phyloP scores from a whole-genome alignment of 1,140 invertebrate genomes.

The Pomacea maculata region DNA sequence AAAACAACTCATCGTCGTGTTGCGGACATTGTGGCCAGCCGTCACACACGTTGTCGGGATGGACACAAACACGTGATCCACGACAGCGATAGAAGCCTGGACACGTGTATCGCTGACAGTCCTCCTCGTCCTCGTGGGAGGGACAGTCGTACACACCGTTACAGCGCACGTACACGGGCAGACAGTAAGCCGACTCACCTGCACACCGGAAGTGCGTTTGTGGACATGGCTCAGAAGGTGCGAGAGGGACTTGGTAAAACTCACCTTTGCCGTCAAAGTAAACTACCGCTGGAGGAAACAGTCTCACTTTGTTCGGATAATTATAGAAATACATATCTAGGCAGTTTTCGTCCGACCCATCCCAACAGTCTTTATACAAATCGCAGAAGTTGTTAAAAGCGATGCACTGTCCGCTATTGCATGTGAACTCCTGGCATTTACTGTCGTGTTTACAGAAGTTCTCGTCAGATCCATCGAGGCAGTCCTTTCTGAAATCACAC shows the following conservation, averaged over 20 bases:
- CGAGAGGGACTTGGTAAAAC: neutral
- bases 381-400: neutral
- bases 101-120: conserved; percentile 6
- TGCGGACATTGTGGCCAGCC: conserved; percentile 15
- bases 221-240: neutral
- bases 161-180: conserved; percentile 1
- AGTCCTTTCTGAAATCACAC: conserved; percentile 21
- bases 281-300: too few relatives aligned
- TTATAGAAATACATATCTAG: too few relatives aligned
- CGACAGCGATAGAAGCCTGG: conserved; percentile 15
- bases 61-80: conserved; percentile 8
- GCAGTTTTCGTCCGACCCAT: neutral
- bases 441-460: neutral
- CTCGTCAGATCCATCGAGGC: conserved; percentile 10
- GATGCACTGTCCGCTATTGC: conserved; percentile 8
- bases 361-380: conserved; percentile 7
- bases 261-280: too few relatives aligned
- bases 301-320: too few relatives aligned
- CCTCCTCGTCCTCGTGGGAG: neutral
- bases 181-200: neutral
- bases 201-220: neutral
- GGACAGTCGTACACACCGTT: conserved; percentile 1
- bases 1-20: conserved; percentile 21
- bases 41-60: conserved; percentile 3
- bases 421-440: neutral